phyloP scores from a whole-genome alignment of 2,888 invertebrate species.

The Drosophila hawaiiensis region DNA sequence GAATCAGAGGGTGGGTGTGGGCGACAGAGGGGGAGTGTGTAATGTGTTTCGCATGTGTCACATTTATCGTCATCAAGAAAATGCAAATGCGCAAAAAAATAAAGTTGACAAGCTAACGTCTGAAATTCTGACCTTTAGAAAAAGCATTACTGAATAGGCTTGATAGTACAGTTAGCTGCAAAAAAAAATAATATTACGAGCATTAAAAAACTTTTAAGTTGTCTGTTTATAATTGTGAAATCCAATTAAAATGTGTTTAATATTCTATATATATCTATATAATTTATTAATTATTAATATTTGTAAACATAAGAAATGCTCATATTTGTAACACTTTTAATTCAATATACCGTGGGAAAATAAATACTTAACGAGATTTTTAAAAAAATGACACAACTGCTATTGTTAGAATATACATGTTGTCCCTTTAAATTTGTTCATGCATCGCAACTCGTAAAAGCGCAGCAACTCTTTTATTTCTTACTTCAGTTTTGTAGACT shows the following conservation, averaged over 20 bases:
- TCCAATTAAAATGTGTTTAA: neutral
- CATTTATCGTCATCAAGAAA: slow-evolving; percentile 56
- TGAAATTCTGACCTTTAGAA: neutral
- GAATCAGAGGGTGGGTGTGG: neutral
- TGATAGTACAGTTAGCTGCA: neutral
- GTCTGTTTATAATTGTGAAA: neutral
- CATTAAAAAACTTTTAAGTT: neutral
- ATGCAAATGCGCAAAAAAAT: slow-evolving; percentile 2
- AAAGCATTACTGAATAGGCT: neutral
- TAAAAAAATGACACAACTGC: neutral
- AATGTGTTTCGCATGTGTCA: slow-evolving; percentile 50
- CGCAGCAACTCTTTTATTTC: slow-evolving; percentile 6
- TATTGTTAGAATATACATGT: too few species aligned
- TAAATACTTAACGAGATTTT: neutral
- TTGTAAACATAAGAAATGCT: neutral
- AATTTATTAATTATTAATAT: neutral
- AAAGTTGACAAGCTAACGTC: neutral
- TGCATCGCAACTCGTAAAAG: neutral
- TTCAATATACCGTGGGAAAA: neutral
- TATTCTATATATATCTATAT: neutral
- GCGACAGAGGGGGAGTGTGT: neutral
- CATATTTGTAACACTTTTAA: neutral
- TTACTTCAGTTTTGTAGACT: slow-evolving; percentile 33
- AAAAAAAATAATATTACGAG: neutral
- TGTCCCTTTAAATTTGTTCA: neutral